Evolutionary conservation across 2,113 vertebrate genomes (phyloP).

Genomic region (Albula glossodonta): DNA sequence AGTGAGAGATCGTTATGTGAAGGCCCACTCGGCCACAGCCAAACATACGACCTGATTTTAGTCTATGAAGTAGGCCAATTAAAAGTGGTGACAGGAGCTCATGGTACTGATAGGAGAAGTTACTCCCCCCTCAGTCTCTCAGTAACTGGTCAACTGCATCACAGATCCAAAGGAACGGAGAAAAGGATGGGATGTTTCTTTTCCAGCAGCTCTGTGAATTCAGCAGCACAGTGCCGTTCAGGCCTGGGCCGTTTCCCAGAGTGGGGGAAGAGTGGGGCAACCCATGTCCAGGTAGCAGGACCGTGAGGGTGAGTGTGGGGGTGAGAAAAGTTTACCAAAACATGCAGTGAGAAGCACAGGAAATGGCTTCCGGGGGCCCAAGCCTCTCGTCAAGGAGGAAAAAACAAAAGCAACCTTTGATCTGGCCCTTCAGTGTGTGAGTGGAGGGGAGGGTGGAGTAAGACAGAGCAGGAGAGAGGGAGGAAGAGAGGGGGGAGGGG

Average conservation of each 20-base stretch:
- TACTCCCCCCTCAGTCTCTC: too few relatives aligned
- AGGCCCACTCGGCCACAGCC: too few relatives aligned
- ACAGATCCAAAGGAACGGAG: too few relatives aligned
- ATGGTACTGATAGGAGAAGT: too few relatives aligned
- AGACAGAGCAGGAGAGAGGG: neutral
- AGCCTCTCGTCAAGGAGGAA: conserved; percentile 27
- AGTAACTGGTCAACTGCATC: too few relatives aligned
- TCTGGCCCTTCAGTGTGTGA: conserved; percentile 11
- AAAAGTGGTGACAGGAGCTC: too few relatives aligned
- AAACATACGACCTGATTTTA: too few relatives aligned
- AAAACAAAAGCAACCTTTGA: conserved; percentile 39
- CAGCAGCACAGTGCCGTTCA: neutral
- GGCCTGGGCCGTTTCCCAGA: too few relatives aligned
- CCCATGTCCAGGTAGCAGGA: neutral
- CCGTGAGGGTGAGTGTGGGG: neutral
- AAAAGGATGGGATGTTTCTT: too few relatives aligned
- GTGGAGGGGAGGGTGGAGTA: neutral
- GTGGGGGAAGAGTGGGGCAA: neutral
- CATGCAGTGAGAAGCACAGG: conserved; percentile 23
- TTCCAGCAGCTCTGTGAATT: neutral
- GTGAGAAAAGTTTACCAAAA: conserved; percentile 36
- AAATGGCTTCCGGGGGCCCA: conserved; percentile 37
- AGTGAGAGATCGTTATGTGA: too few relatives aligned
- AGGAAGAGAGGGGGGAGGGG: neutral
- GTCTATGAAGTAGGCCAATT: too few relatives aligned